Conservation (phyloP, 2,888 invertebrate genomes). For the Hemaris fuciformis region DNA sequence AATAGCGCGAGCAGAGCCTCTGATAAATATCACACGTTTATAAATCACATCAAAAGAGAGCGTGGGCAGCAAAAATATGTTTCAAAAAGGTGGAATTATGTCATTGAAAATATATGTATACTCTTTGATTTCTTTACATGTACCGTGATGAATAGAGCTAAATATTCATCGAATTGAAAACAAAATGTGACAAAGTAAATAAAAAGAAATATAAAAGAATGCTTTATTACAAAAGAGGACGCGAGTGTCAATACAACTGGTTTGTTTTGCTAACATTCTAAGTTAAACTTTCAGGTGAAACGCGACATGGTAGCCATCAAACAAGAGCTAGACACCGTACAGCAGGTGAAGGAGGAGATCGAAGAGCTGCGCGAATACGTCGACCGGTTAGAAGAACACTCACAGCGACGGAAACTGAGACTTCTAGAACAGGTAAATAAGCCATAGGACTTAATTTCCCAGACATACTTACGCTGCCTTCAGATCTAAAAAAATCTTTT, state of each 20-base stretch:
- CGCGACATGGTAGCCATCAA: slow-evolving; percentile 97
- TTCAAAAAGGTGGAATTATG: background rate
- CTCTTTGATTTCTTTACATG: background rate
- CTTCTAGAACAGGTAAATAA: slow-evolving; percentile 92
- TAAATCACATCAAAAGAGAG: background rate
- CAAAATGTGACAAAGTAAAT: too few relatives aligned
- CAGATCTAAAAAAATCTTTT: too few relatives aligned
- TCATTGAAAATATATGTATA: background rate
- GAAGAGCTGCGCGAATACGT: slow-evolving; percentile 96
- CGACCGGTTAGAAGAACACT: slow-evolving; percentile 94
- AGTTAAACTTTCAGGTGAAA: slow-evolving; percentile 83
- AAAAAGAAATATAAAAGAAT: too few relatives aligned
- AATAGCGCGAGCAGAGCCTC: too few relatives aligned
- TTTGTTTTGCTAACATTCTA: background rate
- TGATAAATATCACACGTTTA: background rate
- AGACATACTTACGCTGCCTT: too few relatives aligned
- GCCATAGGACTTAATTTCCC: too few relatives aligned
- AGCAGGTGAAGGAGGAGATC: slow-evolving; percentile 97
- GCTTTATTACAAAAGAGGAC: too few relatives aligned
- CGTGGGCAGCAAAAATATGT: background rate
- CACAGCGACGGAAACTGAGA: slow-evolving; percentile 93
- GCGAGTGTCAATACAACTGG: background rate
- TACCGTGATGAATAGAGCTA: background rate
- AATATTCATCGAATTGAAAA: background rate
- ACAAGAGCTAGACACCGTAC: slow-evolving; percentile 95